phyloP scores from a whole-genome alignment of 2,113 vertebrate genomes.

The Tupaia chinensis region DNA sequence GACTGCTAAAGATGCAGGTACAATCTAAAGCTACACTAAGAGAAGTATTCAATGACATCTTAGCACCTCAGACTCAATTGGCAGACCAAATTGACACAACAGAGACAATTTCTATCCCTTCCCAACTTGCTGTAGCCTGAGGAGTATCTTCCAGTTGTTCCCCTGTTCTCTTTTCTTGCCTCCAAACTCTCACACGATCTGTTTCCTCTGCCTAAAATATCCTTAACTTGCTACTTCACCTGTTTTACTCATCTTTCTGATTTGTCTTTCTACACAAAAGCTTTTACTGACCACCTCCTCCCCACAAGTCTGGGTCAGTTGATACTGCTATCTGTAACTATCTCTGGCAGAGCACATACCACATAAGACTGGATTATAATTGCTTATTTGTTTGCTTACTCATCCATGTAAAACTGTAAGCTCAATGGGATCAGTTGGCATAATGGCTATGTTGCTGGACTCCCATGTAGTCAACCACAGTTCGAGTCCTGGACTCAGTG shows the following conservation, averaged over 20 bases:
- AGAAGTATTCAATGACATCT: constrained; percentile 45
- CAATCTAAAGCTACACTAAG: not conserved
- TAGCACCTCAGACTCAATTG: not conserved
- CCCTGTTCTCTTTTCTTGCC: not conserved
- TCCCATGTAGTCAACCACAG: too few species aligned
- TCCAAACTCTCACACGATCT: not conserved
- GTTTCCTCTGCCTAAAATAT: not conserved
- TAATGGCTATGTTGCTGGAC: too few species aligned
- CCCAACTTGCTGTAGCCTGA: constrained; percentile 45
- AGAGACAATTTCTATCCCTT: not conserved
- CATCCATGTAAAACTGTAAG: not conserved
- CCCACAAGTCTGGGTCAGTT: not conserved
- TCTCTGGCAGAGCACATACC: not conserved
- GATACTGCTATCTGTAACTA: not conserved
- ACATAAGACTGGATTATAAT: not conserved
- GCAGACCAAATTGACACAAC: not conserved
- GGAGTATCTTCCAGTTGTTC: not conserved
- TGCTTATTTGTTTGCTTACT: not conserved
- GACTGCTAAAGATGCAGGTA: constrained; percentile 40
- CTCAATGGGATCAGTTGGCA: not conserved
- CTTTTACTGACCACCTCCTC: not conserved
- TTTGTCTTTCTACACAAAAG: not conserved
- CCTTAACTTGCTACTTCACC: not conserved
- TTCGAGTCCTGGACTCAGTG: too few species aligned
- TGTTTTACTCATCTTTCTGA: constrained; percentile 40